phyloP scores from a whole-genome alignment of 2,888 invertebrate species.

The Stramonita haemastoma region DNA sequence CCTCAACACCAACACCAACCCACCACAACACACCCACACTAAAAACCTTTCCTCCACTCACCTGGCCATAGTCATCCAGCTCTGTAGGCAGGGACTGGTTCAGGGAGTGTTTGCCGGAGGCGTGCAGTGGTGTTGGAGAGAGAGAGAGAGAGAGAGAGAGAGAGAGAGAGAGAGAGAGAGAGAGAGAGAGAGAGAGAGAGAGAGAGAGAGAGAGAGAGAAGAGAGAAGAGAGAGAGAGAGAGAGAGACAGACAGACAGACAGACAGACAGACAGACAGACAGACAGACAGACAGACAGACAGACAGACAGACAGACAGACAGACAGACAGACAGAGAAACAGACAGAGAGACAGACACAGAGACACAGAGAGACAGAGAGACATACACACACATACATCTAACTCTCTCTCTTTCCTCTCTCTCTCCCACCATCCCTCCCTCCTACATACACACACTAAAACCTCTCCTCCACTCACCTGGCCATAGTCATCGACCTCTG shows the following conservation, averaged over 20 bases:
- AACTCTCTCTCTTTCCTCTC: no score
- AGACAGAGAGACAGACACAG: no score
- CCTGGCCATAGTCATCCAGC: slow-evolving; percentile 24
- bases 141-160: not conserved
- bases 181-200: not conserved
- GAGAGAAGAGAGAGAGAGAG: no score
- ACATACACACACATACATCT: no score
- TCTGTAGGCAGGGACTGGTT: slow-evolving; percentile 40
- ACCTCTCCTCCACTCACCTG: not conserved
- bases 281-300: not conserved
- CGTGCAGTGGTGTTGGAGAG: slow-evolving; percentile 47
- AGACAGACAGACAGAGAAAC: no score
- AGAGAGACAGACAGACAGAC: not conserved
- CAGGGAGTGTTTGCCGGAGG: slow-evolving; percentile 40
- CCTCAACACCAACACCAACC: no score
- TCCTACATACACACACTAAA: no score
- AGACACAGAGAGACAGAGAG: no score
- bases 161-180: not conserved
- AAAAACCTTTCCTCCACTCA: not conserved
- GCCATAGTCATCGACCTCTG: slow-evolving; percentile 27
- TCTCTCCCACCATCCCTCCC: no score
- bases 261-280: not conserved
- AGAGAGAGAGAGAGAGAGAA: not conserved
- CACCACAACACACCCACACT: no score
- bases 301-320: no score